Evolutionary conservation across 1,140 invertebrate genomes (phyloP).

Genomic region (Pseudomyrmex flavicornis): DNA sequence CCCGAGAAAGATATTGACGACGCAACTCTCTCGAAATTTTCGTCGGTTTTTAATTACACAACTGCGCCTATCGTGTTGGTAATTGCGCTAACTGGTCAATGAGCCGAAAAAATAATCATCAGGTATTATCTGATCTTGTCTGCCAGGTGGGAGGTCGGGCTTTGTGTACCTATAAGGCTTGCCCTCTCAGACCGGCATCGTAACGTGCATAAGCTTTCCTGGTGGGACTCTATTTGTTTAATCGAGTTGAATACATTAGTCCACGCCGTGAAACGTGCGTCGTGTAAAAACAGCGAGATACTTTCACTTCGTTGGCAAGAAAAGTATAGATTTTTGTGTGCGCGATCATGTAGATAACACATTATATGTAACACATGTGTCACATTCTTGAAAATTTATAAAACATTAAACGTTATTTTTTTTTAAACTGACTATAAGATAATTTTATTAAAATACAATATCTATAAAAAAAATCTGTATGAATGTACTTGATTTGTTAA

Average conservation of each 20-base stretch:
- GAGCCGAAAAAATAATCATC: slow-evolving; percentile 12
- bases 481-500: neutral
- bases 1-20: neutral
- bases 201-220: slow-evolving; percentile 65
- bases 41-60: neutral
- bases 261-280: slow-evolving; percentile 68
- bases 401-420: neutral
- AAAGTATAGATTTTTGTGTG: neutral
- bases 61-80: neutral
- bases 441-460: neutral
- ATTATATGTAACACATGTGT: too few species aligned
- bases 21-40: neutral
- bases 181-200: slow-evolving; percentile 45
- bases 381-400: neutral
- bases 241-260: slow-evolving; percentile 79
- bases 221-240: slow-evolving; percentile 75
- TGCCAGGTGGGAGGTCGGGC: slow-evolving; percentile 39
- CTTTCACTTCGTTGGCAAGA: neutral
- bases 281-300: slow-evolving; percentile 53
- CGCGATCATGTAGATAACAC: too few species aligned
- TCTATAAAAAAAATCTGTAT: neutral
- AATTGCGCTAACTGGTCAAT: neutral
- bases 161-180: slow-evolving; percentile 44
- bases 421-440: too few species aligned
- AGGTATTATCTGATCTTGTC: slow-evolving; percentile 15